Conservation (phyloP, 1,140 invertebrate species). For the Coenobita brevimanus region DNA sequence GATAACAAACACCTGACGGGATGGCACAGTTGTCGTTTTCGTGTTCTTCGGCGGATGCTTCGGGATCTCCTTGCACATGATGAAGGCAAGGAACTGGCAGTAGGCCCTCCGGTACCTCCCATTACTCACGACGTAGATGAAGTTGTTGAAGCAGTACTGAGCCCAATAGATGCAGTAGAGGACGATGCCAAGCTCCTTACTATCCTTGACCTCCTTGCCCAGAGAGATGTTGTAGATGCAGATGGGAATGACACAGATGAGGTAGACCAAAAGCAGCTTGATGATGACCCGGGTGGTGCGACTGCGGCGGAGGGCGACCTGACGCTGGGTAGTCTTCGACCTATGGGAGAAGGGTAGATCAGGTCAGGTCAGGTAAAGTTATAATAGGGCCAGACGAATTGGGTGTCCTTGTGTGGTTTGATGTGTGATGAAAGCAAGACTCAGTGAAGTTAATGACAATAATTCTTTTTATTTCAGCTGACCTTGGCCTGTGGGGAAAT, state of each 20-base stretch:
- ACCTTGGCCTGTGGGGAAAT: no score
- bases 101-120: constrained; percentile 53
- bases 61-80: constrained; percentile 1
- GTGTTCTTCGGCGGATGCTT: no score
- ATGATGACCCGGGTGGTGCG: constrained; percentile 66
- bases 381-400: no score
- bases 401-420: no score
- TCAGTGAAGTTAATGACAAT: no score
- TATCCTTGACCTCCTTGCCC: not conserved
- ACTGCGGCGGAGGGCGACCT: constrained; percentile 53
- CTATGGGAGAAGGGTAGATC: not conserved
- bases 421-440: no score
- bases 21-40: no score
- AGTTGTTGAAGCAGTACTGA: constrained; percentile 68
- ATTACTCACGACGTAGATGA: constrained; percentile 67
- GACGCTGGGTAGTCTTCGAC: constrained; percentile 20
- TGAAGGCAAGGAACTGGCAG: constrained; percentile 49
- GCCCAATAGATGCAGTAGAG: constrained; percentile 67
- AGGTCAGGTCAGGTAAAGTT: no score
- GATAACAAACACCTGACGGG: constrained; percentile 9
- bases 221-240: constrained; percentile 56
- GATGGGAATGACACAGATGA: constrained; percentile 67
- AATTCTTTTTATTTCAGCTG: no score
- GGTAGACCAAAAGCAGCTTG: constrained; percentile 60
- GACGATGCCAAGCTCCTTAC: constrained; percentile 48